Evolutionary conservation across 2,888 invertebrate species (phyloP).

Genomic region (Diogma glabrata): DNA sequence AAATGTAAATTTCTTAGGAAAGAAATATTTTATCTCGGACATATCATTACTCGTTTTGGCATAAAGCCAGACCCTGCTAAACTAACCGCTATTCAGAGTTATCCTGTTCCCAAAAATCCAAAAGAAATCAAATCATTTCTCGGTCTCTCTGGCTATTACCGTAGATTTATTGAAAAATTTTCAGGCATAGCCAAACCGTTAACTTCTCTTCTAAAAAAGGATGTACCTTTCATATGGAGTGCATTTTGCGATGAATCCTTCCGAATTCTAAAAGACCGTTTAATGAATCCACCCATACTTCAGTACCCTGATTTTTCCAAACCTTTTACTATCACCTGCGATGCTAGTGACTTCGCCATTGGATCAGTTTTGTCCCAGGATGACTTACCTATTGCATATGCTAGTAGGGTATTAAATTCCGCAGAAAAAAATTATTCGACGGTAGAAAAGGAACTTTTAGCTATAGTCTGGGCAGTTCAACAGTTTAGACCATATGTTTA

Average conservation of each 20-base stretch:
- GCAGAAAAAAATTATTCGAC: background rate
- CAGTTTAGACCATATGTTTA: background rate
- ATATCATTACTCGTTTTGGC: conserved; percentile 17
- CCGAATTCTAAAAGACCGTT: too few species aligned
- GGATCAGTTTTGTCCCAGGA: conserved; percentile 23
- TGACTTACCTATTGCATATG: background rate
- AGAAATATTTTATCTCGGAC: conserved; percentile 21
- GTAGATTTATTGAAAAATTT: conserved; percentile 23
- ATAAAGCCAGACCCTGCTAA: conserved; percentile 20
- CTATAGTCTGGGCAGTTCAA: background rate
- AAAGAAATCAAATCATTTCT: conserved; percentile 22
- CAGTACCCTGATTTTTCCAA: conserved; percentile 28
- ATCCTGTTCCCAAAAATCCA: conserved; percentile 15
- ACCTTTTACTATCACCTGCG: conserved; percentile 24
- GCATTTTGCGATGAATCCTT: conserved; percentile 5
- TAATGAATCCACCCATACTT: conserved; percentile 27
- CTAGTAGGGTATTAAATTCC: background rate
- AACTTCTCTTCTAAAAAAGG: conserved; percentile 18
- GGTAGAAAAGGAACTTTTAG: background rate
- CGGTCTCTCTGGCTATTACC: conserved; percentile 24
- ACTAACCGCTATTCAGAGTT: conserved; percentile 17
- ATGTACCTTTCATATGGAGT: conserved; percentile 18
- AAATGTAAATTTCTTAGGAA: conserved; percentile 22
- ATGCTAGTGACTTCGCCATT: conserved; percentile 23
- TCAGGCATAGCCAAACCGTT: conserved; percentile 21